Conservation (phyloP, 2,888 invertebrate species). For the Pristionchus maxplancki region DNA sequence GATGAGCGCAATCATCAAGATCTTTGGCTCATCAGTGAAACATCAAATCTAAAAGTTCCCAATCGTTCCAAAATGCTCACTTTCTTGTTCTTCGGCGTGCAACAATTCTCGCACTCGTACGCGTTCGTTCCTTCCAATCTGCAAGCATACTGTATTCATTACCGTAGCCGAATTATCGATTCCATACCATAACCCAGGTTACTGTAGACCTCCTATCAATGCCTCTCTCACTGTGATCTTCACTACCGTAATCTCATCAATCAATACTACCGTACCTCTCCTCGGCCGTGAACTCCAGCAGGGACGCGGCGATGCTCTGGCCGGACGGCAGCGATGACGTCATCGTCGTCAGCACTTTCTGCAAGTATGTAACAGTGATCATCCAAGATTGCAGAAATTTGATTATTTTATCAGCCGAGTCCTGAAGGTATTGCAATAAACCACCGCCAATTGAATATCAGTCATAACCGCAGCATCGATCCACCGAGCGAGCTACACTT, state of each 20-base stretch:
- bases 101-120: slow-evolving; percentile 91
- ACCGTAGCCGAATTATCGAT: no score
- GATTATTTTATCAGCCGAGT: no score
- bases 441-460: no score
- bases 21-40: neutral
- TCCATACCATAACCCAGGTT: no score
- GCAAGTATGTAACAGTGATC: neutral
- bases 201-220: neutral
- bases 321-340: neutral
- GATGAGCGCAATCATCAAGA: neutral
- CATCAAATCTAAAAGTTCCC: neutral
- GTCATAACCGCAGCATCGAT: no score
- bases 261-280: slow-evolving; percentile 46
- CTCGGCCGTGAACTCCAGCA: slow-evolving; percentile 55
- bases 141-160: no score
- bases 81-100: slow-evolving; percentile 56
- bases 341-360: slow-evolving; percentile 46
- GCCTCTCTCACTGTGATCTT: no score
- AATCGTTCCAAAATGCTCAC: slow-evolving; percentile 37
- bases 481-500: no score
- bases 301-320: slow-evolving; percentile 53
- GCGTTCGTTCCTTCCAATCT: slow-evolving; percentile 88
- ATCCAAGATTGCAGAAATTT: neutral
- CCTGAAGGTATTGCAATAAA: no score
- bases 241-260: neutral